Conservation (phyloP, 2,888 invertebrate genomes). For the Aphodius granarius region DNA sequence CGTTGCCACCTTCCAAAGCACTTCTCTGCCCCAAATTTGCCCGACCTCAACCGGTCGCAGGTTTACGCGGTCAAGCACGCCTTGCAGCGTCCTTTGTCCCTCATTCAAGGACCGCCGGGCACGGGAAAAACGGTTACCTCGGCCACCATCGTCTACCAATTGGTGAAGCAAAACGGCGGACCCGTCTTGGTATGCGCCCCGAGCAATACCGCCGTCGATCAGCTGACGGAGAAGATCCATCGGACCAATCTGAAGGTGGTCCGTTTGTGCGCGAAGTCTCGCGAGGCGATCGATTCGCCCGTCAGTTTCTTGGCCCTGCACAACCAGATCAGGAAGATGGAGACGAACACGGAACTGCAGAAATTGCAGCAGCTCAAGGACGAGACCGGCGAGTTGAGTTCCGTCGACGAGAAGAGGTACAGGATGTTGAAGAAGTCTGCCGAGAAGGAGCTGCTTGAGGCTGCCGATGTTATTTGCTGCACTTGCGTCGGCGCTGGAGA, state of each 20-base stretch:
- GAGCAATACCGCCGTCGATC: conserved; percentile 99
- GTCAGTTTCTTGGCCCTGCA: conserved; percentile 96
- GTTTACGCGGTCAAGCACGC: conserved; percentile 99
- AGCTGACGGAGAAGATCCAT: conserved; percentile 98
- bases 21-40: conserved; percentile 95
- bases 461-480: conserved; percentile 98
- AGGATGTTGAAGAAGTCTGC: conserved; percentile 86
- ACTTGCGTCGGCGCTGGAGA: conserved; percentile 99
- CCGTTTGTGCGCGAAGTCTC: conserved; percentile 93
- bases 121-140: conserved; percentile 99
- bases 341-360: conserved; percentile 88
- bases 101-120: conserved; percentile 97
- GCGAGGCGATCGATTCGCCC: conserved; percentile 97
- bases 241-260: conserved; percentile 93
- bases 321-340: conserved; percentile 95
- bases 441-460: conserved; percentile 87
- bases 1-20: conserved; percentile 92
- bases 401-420: conserved; percentile 93
- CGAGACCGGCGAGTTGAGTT: conserved; percentile 96
- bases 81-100: conserved; percentile 89
- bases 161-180: conserved; percentile 91
- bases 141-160: conserved; percentile 97
- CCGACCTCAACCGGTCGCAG: conserved; percentile 97
- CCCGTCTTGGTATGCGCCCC: conserved; percentile 98
- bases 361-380: conserved; percentile 97